Percentiles rank a stretch among this genome's conserved stretches.
phyloP scores from a whole-genome alignment of 1,140 invertebrate genomes.

The Chymomyza costata region DNA sequence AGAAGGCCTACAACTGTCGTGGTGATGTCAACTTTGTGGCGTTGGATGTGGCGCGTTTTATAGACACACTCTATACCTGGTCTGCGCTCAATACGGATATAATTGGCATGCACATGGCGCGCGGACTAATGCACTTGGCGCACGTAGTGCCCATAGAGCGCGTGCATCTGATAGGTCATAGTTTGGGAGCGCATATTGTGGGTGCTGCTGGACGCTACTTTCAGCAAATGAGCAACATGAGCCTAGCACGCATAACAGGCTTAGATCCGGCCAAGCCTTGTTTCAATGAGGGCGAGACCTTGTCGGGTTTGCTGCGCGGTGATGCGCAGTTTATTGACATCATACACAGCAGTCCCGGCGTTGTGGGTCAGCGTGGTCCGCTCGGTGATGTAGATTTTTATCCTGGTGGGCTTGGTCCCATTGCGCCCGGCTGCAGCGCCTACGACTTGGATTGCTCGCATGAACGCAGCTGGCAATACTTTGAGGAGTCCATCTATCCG shows the following conservation, averaged over 20 bases:
- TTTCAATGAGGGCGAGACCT: constrained; percentile 75
- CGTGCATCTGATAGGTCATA: constrained; percentile 32
- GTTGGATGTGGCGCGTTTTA: constrained; percentile 26
- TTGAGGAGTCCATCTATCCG: constrained; percentile 76
- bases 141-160: constrained; percentile 20
- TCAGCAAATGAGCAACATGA: constrained; percentile 41
- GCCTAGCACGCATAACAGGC: constrained; percentile 77
- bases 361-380: constrained; percentile 75
- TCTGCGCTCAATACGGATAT: constrained; percentile 34
- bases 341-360: constrained; percentile 83
- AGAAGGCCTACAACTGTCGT: constrained; percentile 21
- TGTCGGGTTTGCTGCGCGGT: constrained; percentile 75
- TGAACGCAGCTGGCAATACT: constrained; percentile 77
- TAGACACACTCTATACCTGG: constrained; percentile 43
- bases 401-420: constrained; percentile 65
- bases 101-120: constrained; percentile 27
- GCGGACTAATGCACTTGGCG: constrained; percentile 17
- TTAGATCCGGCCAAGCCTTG: constrained; percentile 82
- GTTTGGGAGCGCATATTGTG: constrained; percentile 76
- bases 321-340: constrained; percentile 80
- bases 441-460: constrained; percentile 79
- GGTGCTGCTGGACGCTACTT: constrained; percentile 74
- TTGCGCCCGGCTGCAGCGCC: constrained; percentile 76
- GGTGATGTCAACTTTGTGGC: constrained; percentile 23
- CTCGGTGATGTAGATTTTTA: constrained; percentile 83